Evolutionary conservation across 2,888 invertebrate genomes (phyloP).

Genomic region (Drosophila demipolita): DNA sequence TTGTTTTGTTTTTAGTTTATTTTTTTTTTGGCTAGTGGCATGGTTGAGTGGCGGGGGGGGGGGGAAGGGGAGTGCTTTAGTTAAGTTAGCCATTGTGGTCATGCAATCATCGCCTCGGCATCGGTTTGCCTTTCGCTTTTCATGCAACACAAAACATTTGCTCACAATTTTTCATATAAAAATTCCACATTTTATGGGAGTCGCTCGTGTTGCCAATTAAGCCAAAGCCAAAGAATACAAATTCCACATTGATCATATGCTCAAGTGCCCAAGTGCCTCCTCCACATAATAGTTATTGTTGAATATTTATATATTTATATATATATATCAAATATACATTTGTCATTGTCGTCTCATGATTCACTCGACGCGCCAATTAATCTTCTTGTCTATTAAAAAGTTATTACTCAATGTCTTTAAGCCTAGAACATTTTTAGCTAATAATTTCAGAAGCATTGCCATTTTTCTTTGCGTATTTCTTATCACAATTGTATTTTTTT

Average conservation of each 20-base stretch:
- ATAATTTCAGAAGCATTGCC: constrained; percentile 31
- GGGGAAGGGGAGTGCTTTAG: not conserved
- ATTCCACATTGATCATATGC: constrained; percentile 60
- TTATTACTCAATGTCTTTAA: constrained; percentile 68
- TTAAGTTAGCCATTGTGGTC: constrained; percentile 46
- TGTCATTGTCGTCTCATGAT: constrained; percentile 56
- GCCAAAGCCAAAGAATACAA: constrained; percentile 28
- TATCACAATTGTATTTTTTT: constrained; percentile 25
- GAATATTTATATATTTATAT: constrained; percentile 9
- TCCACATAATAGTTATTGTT: constrained; percentile 13
- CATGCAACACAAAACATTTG: constrained; percentile 43
- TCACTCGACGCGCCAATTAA: constrained; percentile 72
- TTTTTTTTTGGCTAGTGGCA: not conserved
- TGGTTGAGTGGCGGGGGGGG: not conserved
- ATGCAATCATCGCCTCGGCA: constrained; percentile 51
- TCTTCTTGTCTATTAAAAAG: constrained; percentile 71
- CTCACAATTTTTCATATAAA: constrained; percentile 43
- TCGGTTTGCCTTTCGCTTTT: constrained; percentile 54
- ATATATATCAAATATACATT: constrained; percentile 2
- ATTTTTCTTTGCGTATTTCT: constrained; percentile 9
- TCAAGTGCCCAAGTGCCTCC: constrained; percentile 37
- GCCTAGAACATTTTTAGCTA: constrained; percentile 18
- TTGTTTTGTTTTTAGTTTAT: not conserved
- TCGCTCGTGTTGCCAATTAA: constrained; percentile 77
- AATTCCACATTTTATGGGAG: constrained; percentile 71